Evolutionary conservation across 1,140 invertebrate genomes (phyloP), one percentile per base, ranked within the genome.

Genomic region (Chrysoperla carnea): DNA sequence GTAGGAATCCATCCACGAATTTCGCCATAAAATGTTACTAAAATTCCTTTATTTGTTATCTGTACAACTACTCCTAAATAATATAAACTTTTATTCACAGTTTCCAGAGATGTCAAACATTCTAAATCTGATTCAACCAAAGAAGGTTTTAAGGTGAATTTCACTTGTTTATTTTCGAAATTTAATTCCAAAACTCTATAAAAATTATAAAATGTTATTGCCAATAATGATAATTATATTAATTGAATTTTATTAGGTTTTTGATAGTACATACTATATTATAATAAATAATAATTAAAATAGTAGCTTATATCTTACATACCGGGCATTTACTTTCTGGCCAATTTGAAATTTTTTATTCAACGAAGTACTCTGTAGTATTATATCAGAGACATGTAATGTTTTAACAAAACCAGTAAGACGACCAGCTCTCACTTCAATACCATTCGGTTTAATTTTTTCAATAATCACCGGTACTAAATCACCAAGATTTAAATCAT

Each of bases 21-120:
- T 40, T 70, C 63, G 36, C 64, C 67, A 50, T 73, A 76, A 57
- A 78, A 80, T 38, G 61, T 60, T 0, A 81, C 65, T 3, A 74
- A 36, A 1, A 76, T 41, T 39, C 70, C 74, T 31, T 54, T 54
- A 2, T 52, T 28, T 6, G 58, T 58, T 31, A 64, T 60, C 39
- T 64, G 56, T 0, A 66, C 53, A 4, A 81, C 59, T 5, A 70
- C 65, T 2, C 73, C 76, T 2, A 67, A 63, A 50, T 75, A 75
- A 6, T 58, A 50, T 3, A 58, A 49, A 15, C 67, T 69, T 2
- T 65, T 39, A n/a, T 63, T 54, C 0, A 68, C 72, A 11, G 70
- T 50, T 8, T 64, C 44, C 35, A 67, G 56, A 6, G 59, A 55
- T 1, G 43, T 54, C 1, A 81, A 52, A 27, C 70, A 50, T 14